Evolutionary conservation across 1,140 invertebrate species (phyloP), one percentile per base, ranked within the genome.

Genomic region (Arion vulgaris): DNA sequence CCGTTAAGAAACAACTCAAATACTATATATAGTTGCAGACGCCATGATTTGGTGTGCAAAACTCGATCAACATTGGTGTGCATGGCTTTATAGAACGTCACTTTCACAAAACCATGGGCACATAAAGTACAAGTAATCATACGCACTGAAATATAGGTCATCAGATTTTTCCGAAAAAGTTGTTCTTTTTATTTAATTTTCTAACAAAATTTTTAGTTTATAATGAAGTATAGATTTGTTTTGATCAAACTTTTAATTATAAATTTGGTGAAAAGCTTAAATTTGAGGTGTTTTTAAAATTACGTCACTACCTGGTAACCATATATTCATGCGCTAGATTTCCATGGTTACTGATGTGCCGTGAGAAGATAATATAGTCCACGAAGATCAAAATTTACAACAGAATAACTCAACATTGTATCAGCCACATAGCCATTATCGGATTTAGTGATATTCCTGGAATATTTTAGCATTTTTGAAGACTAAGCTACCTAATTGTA

Each of bases 291-390:
- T 66, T 66, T 66, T 11, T 23, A 69, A 69, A 41, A 68, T 39
- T 41, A 69, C 28, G 62, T n/a, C n/a, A 45, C 39, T 23, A n/a
- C 32, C n/a, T 79, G 76, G 36, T 68, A 9, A 68, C 57, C 76
- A 57, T 13, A 34, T 32, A 57, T 28, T 66, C 53, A 38, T 79
- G 4, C 13, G 53, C 34, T 28, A 38, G 74, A 51, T 45, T 76
- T 51, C 74, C 32, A 53, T 49, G 32, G 41, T 76, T 76, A 66
- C 62, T 7, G 28, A 2, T 15, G n/a, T 19, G 41, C 41, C 19
- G 38, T 76, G 38, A 38, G 4, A 17, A n/a, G 28, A 34, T 11
- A 23, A 34, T 41, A 51, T 49, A 32, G 32, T 74, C 36, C 4
- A 26, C 17, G n/a, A 34, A 38, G 17, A 9, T 74, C n/a, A 32